Base-by-base conservation (phyloP, 2,888 invertebrate genomes). In the Sarcophaga caerulescens region DNA sequence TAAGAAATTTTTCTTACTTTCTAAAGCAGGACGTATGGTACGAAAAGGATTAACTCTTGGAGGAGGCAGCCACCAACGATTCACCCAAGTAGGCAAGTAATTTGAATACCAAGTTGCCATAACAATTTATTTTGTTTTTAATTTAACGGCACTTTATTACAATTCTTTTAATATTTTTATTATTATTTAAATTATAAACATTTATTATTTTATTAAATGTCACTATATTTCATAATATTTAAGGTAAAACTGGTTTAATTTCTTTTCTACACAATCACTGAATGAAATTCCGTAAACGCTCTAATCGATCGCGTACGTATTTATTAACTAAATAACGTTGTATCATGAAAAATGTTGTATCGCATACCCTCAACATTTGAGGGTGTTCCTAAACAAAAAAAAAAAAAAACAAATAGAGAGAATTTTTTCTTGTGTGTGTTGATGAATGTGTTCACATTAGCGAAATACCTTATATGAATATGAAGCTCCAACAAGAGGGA, bases 1-100 rank as follows among this genome's bases (percentile, higher is more conserved):
- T 4, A 60, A 62, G 62, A 80, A 14, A 62, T 14, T 19, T 11
- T 63, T 57, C 83, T 90, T 90, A 92, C 91, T 89, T 90, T 89
- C 89, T 82, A 88, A 86, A 35, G 87, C 88, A 25, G 91, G 91
- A n/a, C 92, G 90, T 44, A 88, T 90, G 65, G 85, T 90, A 45
- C 90, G 90, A 84, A 89, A 92, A 59, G 92, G 91, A 90, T 89
- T 92, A 44, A 91, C 75, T 11, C 88, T 89, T 19, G 88, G 89
- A 2, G 89, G 77, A 17, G 90, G 90, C 4, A 89, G 89, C 90
- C 90, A 91, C 90, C 90, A 93, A 71, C 92, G 90, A 80, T 92
- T 90, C 11, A 91, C 81, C 93, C 93, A 92, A 78, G 80, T 82
- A 35, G 92, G 92, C 17, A 93, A 86, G 84, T 92, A 92, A 63